Base-by-base conservation (phyloP, 2,888 invertebrate genomes). In the Apomyelois bistriatella region DNA sequence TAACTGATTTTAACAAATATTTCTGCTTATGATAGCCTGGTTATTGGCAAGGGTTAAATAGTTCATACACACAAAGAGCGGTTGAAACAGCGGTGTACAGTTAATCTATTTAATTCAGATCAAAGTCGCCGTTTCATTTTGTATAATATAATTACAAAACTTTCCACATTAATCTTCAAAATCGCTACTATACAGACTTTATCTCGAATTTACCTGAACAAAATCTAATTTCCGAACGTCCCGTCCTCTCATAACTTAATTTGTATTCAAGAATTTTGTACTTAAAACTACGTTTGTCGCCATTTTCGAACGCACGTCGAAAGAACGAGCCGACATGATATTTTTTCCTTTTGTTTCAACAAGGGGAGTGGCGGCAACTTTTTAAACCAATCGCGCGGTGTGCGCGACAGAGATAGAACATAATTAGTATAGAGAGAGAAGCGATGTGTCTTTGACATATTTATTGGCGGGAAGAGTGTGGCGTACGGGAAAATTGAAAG, bases 311-410 rank as follows among this genome's bases (percentile, higher is more conserved):
- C 50, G 53, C 43, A 53, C 52, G 30, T 9, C n/a, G 52, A 15
- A 30, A 32, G 48, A 55, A 66, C 53, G 55, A 53, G 55, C 41
- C 12, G 30, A 49, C 51, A 57, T 43, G 46, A 51, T 65, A 58
- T 58, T 74, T 70, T 70, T n/a, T 70, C 63, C 58, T 68, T 78
- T 81, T 82, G 81, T 81, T 71, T 72, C 62, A 66, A 69, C 62
- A 60, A 64, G 66, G 77, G 82, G 82, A 76, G 82, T 70, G 66
- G 70, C 62, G 30, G 46, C 63, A 74, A 76, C 64, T 76, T 78
- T 80, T 79, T 70, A 63, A 58, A 53, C 82, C 79, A 82, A 82
- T 82, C 66, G 56, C 58, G 58, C 35, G 30, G 28, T 53, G 36
- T 48, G 77, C 22, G 43, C 32, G 72, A 80, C 48, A 50, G 70